Conservation (phyloP, 2,113 vertebrate genomes). For the Balaenoptera acutorostrata region DNA sequence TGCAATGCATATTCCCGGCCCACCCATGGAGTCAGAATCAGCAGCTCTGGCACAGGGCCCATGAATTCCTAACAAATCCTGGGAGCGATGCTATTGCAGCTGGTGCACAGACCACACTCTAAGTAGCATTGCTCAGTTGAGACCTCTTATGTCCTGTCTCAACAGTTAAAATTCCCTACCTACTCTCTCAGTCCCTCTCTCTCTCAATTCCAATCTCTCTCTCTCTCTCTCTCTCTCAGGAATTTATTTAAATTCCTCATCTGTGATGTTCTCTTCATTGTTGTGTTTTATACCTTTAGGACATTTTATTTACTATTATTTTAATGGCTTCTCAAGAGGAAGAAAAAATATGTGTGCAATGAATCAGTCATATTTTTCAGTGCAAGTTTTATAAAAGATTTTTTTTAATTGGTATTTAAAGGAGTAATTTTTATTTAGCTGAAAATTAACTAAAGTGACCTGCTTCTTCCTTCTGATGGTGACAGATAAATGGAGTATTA, state of each 20-base stretch:
- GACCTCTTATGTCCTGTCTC: neutral
- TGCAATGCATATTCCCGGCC: neutral
- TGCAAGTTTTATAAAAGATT: constrained; percentile 22
- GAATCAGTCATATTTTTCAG: neutral
- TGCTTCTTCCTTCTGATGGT: constrained; percentile 27
- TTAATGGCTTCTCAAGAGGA: neutral
- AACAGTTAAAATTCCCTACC: neutral
- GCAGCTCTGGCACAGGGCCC: neutral
- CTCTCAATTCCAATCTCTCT: no score
- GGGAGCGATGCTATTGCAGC: neutral
- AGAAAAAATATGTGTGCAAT: neutral
- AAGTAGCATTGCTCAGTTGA: fast-evolving
- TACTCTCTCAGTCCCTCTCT: neutral
- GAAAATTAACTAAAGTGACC: constrained; percentile 57
- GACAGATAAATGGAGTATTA: constrained; percentile 50
- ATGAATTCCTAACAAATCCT: neutral
- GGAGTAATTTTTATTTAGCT: constrained; percentile 50
- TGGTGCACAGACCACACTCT: neutral
- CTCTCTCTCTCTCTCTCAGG: neutral
- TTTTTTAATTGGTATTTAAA: constrained; percentile 29
- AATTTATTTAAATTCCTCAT: neutral
- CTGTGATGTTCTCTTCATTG: neutral
- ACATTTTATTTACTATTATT: neutral
- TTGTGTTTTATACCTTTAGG: neutral
- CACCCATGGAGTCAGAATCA: neutral